Conservation (phyloP, 2,888 invertebrate genomes). For the Neoascia interrupta region DNA sequence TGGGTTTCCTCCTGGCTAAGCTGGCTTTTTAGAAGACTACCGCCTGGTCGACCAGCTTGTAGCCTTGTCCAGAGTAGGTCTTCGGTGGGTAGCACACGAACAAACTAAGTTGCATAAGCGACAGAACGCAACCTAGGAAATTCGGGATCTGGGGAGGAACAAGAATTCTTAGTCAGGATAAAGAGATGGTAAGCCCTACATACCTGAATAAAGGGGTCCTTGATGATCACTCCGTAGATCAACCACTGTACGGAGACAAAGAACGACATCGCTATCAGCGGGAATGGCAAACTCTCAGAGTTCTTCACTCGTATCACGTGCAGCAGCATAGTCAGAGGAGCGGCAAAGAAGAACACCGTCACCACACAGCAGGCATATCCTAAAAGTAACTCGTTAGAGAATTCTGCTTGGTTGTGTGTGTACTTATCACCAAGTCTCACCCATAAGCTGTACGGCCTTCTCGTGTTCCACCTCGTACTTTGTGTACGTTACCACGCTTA, state of each 20-base stretch:
- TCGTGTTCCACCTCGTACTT: constrained; percentile 81
- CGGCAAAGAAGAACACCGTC: constrained; percentile 89
- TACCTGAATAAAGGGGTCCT: constrained; percentile 90
- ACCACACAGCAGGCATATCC: constrained; percentile 85
- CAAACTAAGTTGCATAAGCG: constrained; percentile 84
- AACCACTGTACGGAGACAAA: constrained; percentile 91
- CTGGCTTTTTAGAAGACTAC: constrained; percentile 70
- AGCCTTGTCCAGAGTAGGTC: constrained; percentile 77
- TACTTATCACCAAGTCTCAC: too few species aligned
- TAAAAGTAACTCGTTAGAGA: constrained; percentile 76
- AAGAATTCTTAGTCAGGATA: not conserved
- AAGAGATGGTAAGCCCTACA: constrained; percentile 40
- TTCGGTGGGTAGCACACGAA: constrained; percentile 86
- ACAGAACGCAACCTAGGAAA: constrained; percentile 87
- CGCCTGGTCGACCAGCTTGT: constrained; percentile 77
- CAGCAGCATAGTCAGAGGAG: constrained; percentile 88
- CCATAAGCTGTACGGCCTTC: constrained; percentile 83
- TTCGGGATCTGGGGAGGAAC: constrained; percentile 85
- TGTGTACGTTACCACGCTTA: constrained; percentile 82
- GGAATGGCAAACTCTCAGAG: constrained; percentile 92
- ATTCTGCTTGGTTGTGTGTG: too few species aligned
- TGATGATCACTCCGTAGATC: constrained; percentile 88
- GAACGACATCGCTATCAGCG: constrained; percentile 91
- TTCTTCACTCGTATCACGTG: constrained; percentile 90
- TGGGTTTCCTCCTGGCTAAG: too few species aligned